phyloP scores from a whole-genome alignment of 2,797 vertebrate species.

The Bovichtus variegatus region DNA sequence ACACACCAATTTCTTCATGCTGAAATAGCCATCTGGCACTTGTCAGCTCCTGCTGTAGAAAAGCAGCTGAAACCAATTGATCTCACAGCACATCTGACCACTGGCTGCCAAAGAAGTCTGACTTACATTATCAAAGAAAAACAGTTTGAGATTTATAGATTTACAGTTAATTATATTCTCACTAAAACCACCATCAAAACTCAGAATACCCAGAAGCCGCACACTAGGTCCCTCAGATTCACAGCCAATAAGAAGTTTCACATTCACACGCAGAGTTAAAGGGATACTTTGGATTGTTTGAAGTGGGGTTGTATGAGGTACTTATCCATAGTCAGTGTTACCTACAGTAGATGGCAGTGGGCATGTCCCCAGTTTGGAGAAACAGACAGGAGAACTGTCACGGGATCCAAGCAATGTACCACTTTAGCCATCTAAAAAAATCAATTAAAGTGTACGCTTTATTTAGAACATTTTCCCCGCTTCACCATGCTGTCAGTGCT shows the following conservation, averaged over 20 bases:
- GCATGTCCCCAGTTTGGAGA: too few species aligned
- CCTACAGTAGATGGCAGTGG: too few species aligned
- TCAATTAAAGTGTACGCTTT: too few species aligned
- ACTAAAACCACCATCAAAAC: constrained; percentile 1
- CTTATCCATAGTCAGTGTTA: too few species aligned
- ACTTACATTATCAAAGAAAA: constrained; percentile 19
- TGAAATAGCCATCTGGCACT: constrained; percentile 57
- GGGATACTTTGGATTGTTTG: too few species aligned
- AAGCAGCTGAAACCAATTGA: constrained; percentile 53
- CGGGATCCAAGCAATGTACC: too few species aligned
- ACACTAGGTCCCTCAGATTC: background rate
- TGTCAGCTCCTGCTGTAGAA: constrained; percentile 36
- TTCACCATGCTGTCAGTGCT: too few species aligned
- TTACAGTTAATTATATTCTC: constrained; percentile 31
- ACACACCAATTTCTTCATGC: constrained; percentile 39
- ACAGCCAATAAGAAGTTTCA: background rate
- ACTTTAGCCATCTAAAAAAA: too few species aligned
- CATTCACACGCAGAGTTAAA: background rate
- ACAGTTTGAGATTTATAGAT: constrained; percentile 5
- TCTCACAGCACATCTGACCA: constrained; percentile 47
- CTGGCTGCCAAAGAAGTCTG: constrained; percentile 37
- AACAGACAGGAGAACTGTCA: too few species aligned
- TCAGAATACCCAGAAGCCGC: constrained; percentile 7
- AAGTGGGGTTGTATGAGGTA: too few species aligned
- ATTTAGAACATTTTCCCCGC: too few species aligned